Base-by-base conservation (phyloP, 30 jellyfish, hydroid and myxozoan genomes). In the Aurelia coerulea region DNA sequence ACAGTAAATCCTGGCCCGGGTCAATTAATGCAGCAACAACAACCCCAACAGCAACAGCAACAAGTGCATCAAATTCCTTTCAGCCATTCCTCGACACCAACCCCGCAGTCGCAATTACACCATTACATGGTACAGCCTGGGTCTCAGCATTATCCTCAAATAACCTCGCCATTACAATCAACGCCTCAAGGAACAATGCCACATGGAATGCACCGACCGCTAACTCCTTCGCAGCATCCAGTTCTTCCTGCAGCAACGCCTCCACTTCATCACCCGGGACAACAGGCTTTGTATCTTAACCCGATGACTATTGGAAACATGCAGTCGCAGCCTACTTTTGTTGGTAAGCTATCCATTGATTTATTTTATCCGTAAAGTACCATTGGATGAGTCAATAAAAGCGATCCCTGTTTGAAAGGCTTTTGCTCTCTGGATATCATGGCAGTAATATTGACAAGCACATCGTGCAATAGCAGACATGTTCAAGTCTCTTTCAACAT, bases 221-320 rank as follows among this genome's bases (percentile, higher is more conserved):
- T 87, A n/a, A 84, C 93, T 11, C 88, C 92, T 58, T 82, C 92
- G 62, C 93, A 84, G 76, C 93, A 84, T 23, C 65, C 78, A n/a
- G 54, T 81, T 19, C 90, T 67, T 54, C 87, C 77, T 14, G 62
- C 92, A 32, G 86, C 92, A 12, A 84, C 87, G 75, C 93, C 93
- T 49, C 88, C 93, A 68, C 33, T 73, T 64, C 93, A 84, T 65
- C 62, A 41, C 4, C 80, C 73, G n/a, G 80, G 73, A 18, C 87
- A 84, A 29, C 76, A 54, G 78, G 16, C 78, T 7, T 59, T 32
- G 6, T 65, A 16, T 58, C 39, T 51, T 68, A 67, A 11, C 15
- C 88, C 69, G 53, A 66, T 68, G 71, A 53, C 79, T 2, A 65
- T 65, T 8, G 79, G n/a, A 6, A 84, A 74, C 52, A 37, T 73